A percentile compares a stretch with the other conserved stretches of the same genome.
Conservation (phyloP, 2,113 vertebrate species). For the Rhagologus leucostigma region DNA sequence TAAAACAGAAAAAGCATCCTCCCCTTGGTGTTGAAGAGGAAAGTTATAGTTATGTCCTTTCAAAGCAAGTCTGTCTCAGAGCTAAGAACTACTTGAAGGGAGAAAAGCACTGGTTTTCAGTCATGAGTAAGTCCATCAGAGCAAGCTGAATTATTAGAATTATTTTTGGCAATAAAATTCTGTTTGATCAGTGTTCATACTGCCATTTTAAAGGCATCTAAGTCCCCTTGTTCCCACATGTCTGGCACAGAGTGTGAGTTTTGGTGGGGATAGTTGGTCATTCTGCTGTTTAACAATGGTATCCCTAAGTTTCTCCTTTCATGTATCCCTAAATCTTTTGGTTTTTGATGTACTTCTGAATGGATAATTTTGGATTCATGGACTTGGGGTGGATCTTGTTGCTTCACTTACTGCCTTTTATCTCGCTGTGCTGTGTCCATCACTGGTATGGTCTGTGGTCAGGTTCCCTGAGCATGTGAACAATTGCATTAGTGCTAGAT, state of each 20-base stretch:
- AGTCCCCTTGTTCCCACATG: not conserved
- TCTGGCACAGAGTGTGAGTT: not conserved
- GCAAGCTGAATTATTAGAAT: not conserved
- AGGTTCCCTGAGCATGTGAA: not conserved
- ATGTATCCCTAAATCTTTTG: not conserved
- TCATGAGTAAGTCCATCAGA: not conserved
- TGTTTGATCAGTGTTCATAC: not conserved
- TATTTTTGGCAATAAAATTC: not conserved
- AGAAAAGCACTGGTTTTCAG: not conserved
- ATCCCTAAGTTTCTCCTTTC: not conserved
- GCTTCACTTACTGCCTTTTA: not conserved
- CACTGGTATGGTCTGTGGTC: not conserved
- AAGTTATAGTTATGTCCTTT: not conserved
- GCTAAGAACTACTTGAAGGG: not conserved
- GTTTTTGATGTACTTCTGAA: not conserved
- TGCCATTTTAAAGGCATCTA: not conserved
- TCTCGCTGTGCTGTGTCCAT: not conserved
- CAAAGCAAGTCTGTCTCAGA: not conserved
- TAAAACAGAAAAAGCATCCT: not conserved
- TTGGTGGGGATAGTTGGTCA: not conserved
- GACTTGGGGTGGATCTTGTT: not conserved
- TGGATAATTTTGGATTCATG: not conserved
- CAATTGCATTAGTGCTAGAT: not conserved
- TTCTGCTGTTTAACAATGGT: not conserved
- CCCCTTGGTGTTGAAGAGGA: fast-evolving